Conservation (phyloP, 1,140 invertebrate genomes). For the Hyles vespertilio region DNA sequence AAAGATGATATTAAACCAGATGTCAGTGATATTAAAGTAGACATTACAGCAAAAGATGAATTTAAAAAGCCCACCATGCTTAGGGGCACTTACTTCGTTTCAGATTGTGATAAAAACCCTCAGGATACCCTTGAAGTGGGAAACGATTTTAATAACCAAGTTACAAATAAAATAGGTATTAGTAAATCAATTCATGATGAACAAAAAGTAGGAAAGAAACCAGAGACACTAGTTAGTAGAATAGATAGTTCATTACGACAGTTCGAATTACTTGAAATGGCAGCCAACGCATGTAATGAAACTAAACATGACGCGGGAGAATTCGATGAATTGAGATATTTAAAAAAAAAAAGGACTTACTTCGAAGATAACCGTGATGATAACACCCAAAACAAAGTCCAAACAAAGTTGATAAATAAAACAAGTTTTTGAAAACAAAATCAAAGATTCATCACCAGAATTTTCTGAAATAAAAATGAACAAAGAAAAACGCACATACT, state of each 20-base stretch:
- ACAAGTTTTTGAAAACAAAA: no score
- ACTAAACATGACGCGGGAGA: constrained; percentile 13
- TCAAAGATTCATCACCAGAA: background rate
- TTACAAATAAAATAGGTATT: background rate
- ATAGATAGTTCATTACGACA: constrained; percentile 44
- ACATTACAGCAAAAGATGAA: no score
- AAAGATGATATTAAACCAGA: no score
- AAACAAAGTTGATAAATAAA: background rate
- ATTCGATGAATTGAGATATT: constrained; percentile 29
- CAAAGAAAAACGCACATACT: constrained; percentile 34
- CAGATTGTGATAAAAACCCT: background rate
- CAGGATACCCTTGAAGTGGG: background rate
- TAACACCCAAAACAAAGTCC: constrained; percentile 7
- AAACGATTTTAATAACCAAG: no score
- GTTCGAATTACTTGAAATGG: constrained; percentile 56
- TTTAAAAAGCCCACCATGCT: no score
- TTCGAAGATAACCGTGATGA: constrained; percentile 25
- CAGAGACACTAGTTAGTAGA: constrained; percentile 26
- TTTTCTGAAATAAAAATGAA: background rate
- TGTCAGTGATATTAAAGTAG: no score
- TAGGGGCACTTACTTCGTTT: constrained; percentile 22
- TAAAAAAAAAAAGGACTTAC: constrained; percentile 39
- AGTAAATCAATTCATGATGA: background rate
- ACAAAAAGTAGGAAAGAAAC: background rate
- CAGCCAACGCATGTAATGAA: constrained; percentile 23